These are phyloP conservation scores for Aphyosemion australe DNA, from an alignment of 2,113 vertebrate genomes.

Conservation along the genomic window DNA sequence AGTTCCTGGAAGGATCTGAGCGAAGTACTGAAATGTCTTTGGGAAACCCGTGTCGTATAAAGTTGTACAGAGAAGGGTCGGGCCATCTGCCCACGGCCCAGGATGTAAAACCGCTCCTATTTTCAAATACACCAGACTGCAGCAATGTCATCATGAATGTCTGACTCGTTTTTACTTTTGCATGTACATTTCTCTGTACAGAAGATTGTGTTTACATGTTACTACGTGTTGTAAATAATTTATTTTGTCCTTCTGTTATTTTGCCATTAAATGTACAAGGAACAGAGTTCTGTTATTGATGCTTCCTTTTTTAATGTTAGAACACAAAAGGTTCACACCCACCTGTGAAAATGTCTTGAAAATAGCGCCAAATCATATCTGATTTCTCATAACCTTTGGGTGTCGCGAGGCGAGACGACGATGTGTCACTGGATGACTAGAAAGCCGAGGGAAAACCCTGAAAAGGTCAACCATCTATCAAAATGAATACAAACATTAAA, in stretches of 20 bases:
- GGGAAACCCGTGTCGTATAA: constrained; percentile 67
- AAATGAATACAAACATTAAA: background rate
- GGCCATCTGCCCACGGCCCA: constrained; percentile 72
- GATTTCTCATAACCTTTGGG: constrained; percentile 25
- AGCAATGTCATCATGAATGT: constrained; percentile 82
- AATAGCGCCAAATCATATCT: background rate
- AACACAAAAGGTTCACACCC: background rate
- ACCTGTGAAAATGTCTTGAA: constrained; percentile 1
- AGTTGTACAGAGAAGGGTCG: constrained; percentile 90
- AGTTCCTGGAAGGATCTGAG: constrained; percentile 20
- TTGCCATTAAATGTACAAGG: constrained; percentile 93
- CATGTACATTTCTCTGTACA: constrained; percentile 99
- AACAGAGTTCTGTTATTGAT: constrained; percentile 50
- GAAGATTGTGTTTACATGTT: constrained; percentile 90
- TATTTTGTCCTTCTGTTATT: constrained; percentile 92
- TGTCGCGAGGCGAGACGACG: background rate
- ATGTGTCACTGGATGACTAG: constrained; percentile 11
- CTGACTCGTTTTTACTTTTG: constrained; percentile 90
- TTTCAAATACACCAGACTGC: constrained; percentile 79
- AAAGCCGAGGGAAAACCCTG: constrained; percentile 12
- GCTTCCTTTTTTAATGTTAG: background rate
- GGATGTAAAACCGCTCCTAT: constrained; percentile 88
- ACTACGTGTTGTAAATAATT: constrained; percentile 95
- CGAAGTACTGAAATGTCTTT: constrained; percentile 51
- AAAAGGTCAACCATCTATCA: background rate